Evolutionary conservation across 2,888 invertebrate genomes (phyloP), one percentile per base, ranked within the genome.

Genomic region (Protula sp.): DNA sequence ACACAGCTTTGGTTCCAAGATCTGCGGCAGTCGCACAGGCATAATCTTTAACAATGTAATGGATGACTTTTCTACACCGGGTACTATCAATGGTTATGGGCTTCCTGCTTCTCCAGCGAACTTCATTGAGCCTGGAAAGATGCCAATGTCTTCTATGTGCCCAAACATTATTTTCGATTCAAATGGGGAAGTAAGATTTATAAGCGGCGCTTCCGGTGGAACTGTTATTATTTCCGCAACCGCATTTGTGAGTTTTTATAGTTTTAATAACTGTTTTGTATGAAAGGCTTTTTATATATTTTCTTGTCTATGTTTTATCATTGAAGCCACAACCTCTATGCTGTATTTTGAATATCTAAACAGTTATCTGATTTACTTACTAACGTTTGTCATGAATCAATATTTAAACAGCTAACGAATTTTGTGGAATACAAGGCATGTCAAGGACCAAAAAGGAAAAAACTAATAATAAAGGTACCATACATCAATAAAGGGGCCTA

Each of bases 141-240:
- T 90, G 47, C 92, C 95, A 0, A 83, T 94, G 72, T 94, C 94
- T 27, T 94, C 94, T 0, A 95, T 94, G 92, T 87, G 87, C 62
- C 95, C 95, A 0, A 85, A 88, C 29, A 87, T 97, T 54, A 83
- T 94, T 19, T 81, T 90, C 2, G 86, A 89, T 69, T 80, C 89
- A 2, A 85, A 89, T 68, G 78, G 86, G 14, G 83, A 87, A 57
- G 89, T 87, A 0, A 82, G 83, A 52, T 74, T 91, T 70, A 85
- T 90, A 0, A 82, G 90, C 3, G 95, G 95, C 1, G 93, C 89
- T 1, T 91, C 94, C 1, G 94, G 95, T 1, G 95, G 95, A 29
- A 88, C 90, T 0, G 90, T 89, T 81, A 95, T 95, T 65, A 92
- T 92, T 2, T 90, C 92, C 0, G 87, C 90, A 63, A 86, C 90